Evolutionary conservation across 2,797 vertebrate species (phyloP), one percentile per base, ranked within the genome.

Genomic region (Hirundo rustica): DNA sequence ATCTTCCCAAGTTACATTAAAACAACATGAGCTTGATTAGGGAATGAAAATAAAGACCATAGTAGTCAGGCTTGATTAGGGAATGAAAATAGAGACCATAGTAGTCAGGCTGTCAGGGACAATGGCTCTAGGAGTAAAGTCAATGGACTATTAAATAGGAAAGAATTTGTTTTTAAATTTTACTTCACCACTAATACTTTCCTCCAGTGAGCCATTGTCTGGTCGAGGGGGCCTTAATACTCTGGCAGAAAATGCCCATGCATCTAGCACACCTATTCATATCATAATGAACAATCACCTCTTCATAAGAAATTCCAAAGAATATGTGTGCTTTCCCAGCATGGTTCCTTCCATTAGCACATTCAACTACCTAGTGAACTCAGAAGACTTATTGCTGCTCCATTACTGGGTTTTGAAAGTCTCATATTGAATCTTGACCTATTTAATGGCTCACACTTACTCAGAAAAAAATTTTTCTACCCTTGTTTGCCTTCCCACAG

Each of bases 91-190:
- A 96, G 97, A 97, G 86, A 96, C 96, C 67, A 92, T 36, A 62
- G 75, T 92, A 96, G 96, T 98, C 93, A 96, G 96, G 89, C 79
- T 88, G 21, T n/a, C n/a, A n/a, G 96, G 98, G 95, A 95, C 94
- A 84, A 97, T 94, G 90, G 96, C 97, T 97, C 93, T 97, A 98
- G 97, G 97, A 97, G 92, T 93, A 98, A 98, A 98, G 96, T 98
- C 98, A 99, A 98, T 98, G 98, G 96, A 98, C 98, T 98, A 98
- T 98, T 98, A 99, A 99, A 99, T 98, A 98, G 97, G 97, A 99
- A 98, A 98, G 98, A 93, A 98, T 98, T 98, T 98, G 98, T 98
- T 99, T 99, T 98, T 97, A 98, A 97, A 97, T 98, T 97, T 98
- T 97, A 97, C 97, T 98, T 98, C 98, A 97, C 98, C 97, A 98